Evolutionary conservation across 2,797 vertebrate genomes (phyloP), one percentile per base, ranked within the genome.

Genomic region (Spinus pinus): DNA sequence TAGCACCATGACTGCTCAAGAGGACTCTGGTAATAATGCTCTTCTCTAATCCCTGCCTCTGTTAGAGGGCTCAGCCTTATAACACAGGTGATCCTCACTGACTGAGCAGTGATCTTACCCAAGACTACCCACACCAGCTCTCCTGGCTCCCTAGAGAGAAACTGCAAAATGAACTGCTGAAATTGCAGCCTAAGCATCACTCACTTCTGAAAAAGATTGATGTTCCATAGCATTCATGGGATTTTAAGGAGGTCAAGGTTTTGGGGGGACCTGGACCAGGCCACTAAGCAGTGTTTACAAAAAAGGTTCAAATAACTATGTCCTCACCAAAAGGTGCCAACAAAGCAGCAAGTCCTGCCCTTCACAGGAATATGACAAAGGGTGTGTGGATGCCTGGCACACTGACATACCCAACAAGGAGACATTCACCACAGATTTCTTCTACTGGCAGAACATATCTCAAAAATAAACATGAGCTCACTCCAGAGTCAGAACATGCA

Each of bases 391-490:
- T 88, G 92, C 86, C 62, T 82, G 88, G 86, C 78, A 88, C 66
- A 64, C 33, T 80, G 64, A 67, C 81, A 81, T 96, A 61, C 49
- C 77, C 95, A 96, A 67, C 82, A 90, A 88, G 82, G 87, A 94
- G 89, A 95, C 56, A 82, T 88, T 92, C 91, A 92, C 93, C 93
- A 93, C 41, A 54, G 71, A 71, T 93, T 93, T 93, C 73, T 95
- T 66, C 80, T 80, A 39, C 83, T 50, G 56, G 67, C 1, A 22
- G 78, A 86, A 94, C 60, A 58, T 33, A 57, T 21, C 90, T 92
- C 94, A 90, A 94, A 96, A 94, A 96, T 96, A 96, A 94, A 82
- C 74, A 90, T 86, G 94, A 95, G 60, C 91, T 96, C 95, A 93
- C 78, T 90, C 64, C 51, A 47, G 53, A 92, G 78, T 73, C 56